Percentiles rank a stretch among this genome's conserved stretches.
Evolutionary conservation across 2,888 invertebrate species (phyloP).

Genomic region (Mayetiola destructor): DNA sequence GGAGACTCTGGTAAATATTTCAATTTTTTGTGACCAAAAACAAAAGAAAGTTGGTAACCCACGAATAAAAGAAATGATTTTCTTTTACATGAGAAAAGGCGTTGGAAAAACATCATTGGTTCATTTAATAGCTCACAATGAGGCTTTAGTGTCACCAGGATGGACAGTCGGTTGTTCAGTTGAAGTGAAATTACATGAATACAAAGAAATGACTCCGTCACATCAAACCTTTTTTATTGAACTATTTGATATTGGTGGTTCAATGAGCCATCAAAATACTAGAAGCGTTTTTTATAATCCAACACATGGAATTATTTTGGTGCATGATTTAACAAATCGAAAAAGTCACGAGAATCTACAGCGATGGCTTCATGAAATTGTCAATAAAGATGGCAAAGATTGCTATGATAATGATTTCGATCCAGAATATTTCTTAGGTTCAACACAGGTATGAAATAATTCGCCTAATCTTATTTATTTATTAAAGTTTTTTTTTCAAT

Average conservation of each 20-base stretch:
- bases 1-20: constrained; percentile 70
- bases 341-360: constrained; percentile 89
- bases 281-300: constrained; percentile 87
- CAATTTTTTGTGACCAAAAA: background rate
- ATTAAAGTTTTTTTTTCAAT: background rate
- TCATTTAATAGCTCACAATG: constrained; percentile 77
- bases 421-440: constrained; percentile 72
- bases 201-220: constrained; percentile 81
- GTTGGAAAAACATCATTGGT: constrained; percentile 95
- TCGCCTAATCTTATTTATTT: background rate
- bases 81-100: constrained; percentile 39
- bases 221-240: constrained; percentile 88
- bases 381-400: constrained; percentile 53
- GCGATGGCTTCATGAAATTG: constrained; percentile 84
- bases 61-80: background rate
- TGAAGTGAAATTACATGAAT: constrained; percentile 90
- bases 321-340: constrained; percentile 91
- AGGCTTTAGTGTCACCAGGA: constrained; percentile 69
- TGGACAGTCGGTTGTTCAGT: constrained; percentile 96
- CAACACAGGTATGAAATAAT: constrained; percentile 46
- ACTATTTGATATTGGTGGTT: constrained; percentile 95
- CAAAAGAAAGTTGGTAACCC: too few species aligned
- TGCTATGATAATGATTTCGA: constrained; percentile 47
- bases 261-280: constrained; percentile 83
- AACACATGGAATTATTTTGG: constrained; percentile 88